Evolutionary conservation across 2,888 invertebrate genomes (phyloP).

Genomic region (Tolmerus cingulatus): DNA sequence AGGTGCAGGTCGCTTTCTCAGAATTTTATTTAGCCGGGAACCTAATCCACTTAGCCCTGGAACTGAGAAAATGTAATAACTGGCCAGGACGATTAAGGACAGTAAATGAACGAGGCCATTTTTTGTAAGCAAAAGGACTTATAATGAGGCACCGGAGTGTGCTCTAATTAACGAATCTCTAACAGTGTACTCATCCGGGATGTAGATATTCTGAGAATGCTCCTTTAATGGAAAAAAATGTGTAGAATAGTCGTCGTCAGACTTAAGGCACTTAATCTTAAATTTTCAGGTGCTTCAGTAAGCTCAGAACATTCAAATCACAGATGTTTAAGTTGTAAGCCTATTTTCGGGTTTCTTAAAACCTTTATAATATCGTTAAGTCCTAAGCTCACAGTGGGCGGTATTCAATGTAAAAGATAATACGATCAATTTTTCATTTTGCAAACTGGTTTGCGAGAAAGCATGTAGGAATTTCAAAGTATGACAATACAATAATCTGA

Average conservation of each 20-base stretch:
- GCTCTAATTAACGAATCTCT: background rate
- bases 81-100: background rate
- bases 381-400: too few relatives aligned
- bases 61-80: background rate
- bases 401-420: too few relatives aligned
- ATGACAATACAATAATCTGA: too few relatives aligned
- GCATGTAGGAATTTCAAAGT: too few relatives aligned
- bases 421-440: too few relatives aligned
- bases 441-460: too few relatives aligned
- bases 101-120: background rate
- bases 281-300: background rate
- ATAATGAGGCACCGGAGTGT: background rate
- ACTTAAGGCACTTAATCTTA: background rate
- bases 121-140: background rate
- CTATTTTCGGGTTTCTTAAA: too few relatives aligned
- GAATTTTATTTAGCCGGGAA: background rate
- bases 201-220: background rate
- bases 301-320: background rate
- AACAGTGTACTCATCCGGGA: background rate
- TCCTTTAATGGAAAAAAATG: background rate
- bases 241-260: background rate
- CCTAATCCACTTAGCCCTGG: background rate
- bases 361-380: too few relatives aligned
- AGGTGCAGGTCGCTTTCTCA: background rate
- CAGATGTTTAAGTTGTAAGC: too few relatives aligned